phyloP scores from a whole-genome alignment of 2,113 vertebrate genomes.

The Pontoporia blainvillei region DNA sequence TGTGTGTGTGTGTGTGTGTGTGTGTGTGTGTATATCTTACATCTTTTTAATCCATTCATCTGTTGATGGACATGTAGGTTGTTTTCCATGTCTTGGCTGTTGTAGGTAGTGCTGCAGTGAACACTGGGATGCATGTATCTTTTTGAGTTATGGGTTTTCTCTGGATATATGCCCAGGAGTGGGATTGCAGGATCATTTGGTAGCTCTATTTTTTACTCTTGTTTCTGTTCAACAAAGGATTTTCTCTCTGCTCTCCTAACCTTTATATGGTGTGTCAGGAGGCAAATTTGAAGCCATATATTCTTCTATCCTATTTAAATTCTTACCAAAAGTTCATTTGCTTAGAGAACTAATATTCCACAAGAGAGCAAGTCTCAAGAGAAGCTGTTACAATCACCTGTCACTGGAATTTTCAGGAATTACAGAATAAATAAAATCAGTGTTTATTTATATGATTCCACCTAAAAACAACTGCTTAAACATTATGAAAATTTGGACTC shows the following conservation, averaged over 20 bases:
- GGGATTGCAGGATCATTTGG: background rate
- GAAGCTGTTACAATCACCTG: background rate
- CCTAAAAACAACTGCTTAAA: background rate
- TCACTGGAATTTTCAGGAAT: background rate
- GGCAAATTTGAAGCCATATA: background rate
- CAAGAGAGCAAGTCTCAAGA: background rate
- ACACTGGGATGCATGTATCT: background rate
- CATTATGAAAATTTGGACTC: background rate
- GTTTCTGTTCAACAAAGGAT: background rate
- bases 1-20: background rate
- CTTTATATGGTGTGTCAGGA: background rate
- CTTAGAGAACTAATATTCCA: background rate
- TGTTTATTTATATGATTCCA: background rate
- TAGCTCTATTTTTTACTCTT: background rate
- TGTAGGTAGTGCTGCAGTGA: background rate
- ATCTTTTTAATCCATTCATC: background rate
- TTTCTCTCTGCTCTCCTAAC: background rate
- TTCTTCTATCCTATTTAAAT: constrained; percentile 19
- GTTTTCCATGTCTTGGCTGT: background rate
- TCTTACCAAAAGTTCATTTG: constrained; percentile 30
- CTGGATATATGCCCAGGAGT: background rate
- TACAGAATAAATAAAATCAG: background rate
- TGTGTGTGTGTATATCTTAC: too few species aligned
- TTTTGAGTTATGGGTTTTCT: background rate
- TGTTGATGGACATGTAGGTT: background rate